Evolutionary conservation across 2,113 vertebrate genomes (phyloP).

Genomic region (Corythaixoides concolor): DNA sequence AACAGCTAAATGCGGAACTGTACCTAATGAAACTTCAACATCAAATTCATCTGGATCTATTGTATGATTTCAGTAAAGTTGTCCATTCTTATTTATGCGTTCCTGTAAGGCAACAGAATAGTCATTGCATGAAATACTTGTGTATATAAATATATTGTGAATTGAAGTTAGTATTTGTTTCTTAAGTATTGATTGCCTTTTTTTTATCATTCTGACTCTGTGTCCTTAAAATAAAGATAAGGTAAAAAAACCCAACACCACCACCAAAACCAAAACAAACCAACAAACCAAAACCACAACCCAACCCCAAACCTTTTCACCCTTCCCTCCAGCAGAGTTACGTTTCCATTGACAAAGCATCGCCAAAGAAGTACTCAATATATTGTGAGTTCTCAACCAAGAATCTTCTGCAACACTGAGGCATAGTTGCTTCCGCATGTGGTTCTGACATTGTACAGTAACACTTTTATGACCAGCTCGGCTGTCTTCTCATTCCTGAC

Average conservation of each 20-base stretch:
- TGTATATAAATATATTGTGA: neutral
- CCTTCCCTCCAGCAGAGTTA: neutral
- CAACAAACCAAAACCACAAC: neutral
- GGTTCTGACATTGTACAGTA: neutral
- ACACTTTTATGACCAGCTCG: neutral
- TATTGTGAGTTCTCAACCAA: rapidly evolving
- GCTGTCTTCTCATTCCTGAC: neutral
- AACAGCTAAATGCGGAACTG: neutral
- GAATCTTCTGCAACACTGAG: neutral
- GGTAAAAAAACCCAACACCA: neutral
- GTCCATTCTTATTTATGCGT: neutral
- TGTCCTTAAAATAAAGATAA: neutral
- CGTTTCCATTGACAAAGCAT: neutral
- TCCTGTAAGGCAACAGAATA: too few species aligned
- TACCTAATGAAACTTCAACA: neutral
- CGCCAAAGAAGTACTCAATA: neutral
- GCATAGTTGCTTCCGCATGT: neutral
- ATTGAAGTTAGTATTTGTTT: neutral
- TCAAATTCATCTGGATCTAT: neutral
- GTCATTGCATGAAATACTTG: neutral
- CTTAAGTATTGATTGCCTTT: neutral
- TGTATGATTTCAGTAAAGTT: neutral
- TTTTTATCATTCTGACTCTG: neutral
- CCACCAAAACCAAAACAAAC: neutral
- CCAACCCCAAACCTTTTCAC: rapidly evolving